Conservation (phyloP, 2,113 vertebrate species). For the Dascyllus trimaculatus region DNA sequence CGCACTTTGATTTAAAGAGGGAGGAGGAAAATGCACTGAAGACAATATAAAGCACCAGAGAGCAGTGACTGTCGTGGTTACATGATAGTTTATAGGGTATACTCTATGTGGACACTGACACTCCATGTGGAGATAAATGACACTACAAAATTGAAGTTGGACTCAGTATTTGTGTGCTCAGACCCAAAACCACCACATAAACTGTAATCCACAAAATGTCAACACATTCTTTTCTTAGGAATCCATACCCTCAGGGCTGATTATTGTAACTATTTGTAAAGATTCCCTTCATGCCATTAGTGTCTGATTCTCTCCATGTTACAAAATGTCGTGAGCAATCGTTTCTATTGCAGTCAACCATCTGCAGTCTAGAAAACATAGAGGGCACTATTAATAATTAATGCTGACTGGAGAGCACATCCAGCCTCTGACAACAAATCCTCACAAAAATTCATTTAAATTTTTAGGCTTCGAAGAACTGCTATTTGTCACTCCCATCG, state of each 20-base stretch:
- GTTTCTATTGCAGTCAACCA: no score
- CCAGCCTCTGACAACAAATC: no score
- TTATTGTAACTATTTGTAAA: neutral
- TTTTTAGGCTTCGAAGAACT: no score
- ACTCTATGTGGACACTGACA: neutral
- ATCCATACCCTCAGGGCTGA: neutral
- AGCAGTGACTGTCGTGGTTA: neutral
- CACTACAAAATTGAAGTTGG: conserved; percentile 9
- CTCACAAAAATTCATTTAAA: no score
- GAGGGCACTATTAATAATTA: no score
- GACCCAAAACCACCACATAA: neutral
- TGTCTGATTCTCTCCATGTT: neutral
- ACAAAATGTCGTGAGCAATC: no score
- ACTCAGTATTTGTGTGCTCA: neutral
- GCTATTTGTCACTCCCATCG: no score
- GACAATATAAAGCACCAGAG: neutral
- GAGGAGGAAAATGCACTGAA: neutral
- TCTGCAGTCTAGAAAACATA: no score
- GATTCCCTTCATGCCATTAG: neutral
- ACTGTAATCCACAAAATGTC: neutral
- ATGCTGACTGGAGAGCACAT: no score
- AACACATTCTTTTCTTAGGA: neutral
- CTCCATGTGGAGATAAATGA: conserved; percentile 13
- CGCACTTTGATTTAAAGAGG: neutral
- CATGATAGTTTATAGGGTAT: neutral